A percentile compares a stretch with the other conserved stretches of the same genome.
Conservation (phyloP, 2,797 vertebrate species). For the Mycteria americana region DNA sequence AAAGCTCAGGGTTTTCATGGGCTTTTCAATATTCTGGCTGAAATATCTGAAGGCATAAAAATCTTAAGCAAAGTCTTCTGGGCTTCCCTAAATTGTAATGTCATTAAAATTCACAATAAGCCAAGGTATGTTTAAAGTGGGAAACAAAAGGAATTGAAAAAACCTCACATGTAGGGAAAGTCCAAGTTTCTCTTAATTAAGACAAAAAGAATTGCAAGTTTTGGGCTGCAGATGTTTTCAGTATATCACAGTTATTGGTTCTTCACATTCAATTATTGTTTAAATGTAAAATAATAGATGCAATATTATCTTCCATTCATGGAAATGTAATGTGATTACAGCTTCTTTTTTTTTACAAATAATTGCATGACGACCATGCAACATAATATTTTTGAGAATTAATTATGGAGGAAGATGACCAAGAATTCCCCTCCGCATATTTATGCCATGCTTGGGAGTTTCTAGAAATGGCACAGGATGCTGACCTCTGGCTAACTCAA, state of each 20-base stretch:
- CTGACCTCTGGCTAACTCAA: neutral
- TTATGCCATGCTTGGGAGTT: neutral
- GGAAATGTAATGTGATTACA: conserved; percentile 30
- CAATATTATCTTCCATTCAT: conserved; percentile 8
- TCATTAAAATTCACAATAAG: neutral
- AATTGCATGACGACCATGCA: neutral
- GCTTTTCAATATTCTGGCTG: neutral
- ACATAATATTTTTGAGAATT: neutral
- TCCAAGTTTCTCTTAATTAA: conserved; percentile 16
- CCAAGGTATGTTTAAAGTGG: neutral
- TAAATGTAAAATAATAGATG: conserved; percentile 63
- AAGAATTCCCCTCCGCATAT: neutral
- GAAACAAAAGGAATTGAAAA: neutral
- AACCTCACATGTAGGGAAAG: neutral
- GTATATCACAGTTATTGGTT: conserved; percentile 36
- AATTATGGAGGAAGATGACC: neutral
- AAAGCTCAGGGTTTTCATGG: neutral
- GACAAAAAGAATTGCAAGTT: neutral
- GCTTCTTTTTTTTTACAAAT: neutral
- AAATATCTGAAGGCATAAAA: neutral
- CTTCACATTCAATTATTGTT: conserved; percentile 53
- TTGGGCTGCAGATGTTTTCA: conserved; percentile 32
- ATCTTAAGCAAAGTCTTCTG: neutral
- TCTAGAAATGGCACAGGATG: neutral
- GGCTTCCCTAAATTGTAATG: neutral